Conservation (phyloP, 2,797 vertebrate species). For the Propithecus perrieri region DNA sequence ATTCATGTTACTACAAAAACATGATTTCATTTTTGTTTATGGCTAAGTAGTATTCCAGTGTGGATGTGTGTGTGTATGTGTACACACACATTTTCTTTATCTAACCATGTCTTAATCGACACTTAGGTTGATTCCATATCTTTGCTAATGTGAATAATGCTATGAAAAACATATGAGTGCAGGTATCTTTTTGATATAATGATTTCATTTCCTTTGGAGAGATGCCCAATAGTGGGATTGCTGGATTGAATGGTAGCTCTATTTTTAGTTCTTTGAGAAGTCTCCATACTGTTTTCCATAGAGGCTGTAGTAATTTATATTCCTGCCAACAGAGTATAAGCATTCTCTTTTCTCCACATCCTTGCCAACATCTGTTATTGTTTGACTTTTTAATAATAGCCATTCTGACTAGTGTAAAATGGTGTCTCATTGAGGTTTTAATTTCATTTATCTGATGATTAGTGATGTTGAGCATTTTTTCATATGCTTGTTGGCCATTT, state of each 20-base stretch:
- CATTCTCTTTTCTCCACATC: not conserved
- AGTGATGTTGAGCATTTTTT: not conserved
- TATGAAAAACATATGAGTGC: not conserved
- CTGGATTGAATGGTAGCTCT: not conserved
- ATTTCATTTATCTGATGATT: not conserved
- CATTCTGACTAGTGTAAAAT: not conserved
- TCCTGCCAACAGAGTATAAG: not conserved
- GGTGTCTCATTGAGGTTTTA: not conserved
- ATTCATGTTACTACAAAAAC: not conserved
- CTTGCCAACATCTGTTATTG: not conserved
- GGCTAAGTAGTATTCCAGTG: not conserved
- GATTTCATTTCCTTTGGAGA: not conserved
- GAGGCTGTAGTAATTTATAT: not conserved
- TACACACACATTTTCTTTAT: not conserved
- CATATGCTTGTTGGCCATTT: not conserved
- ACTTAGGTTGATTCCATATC: not conserved
- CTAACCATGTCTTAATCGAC: not conserved
- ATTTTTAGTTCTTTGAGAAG: not conserved
- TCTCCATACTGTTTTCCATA: not conserved
- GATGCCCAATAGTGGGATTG: not conserved
- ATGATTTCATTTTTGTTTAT: not conserved
- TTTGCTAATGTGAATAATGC: not conserved
- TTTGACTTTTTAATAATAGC: not conserved
- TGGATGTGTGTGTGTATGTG: not conserved
- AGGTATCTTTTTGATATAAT: not conserved